Evolutionary conservation across 2,113 vertebrate genomes (phyloP), one percentile per base, ranked within the genome.

Genomic region (Pituophis catenifer): DNA sequence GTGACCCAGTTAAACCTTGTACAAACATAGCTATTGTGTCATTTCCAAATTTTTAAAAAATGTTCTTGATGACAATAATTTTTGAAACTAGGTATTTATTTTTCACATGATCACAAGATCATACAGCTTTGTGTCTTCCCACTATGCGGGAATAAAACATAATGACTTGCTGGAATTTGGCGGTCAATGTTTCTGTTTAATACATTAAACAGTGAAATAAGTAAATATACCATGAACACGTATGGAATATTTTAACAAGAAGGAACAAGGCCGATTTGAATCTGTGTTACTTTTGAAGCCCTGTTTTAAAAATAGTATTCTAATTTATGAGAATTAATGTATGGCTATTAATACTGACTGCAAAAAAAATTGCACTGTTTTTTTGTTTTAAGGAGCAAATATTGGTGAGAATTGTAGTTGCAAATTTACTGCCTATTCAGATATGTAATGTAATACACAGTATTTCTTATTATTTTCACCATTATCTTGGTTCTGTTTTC

Each of bases 201-300:
- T 57, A 92, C 1, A 57, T 85, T n/a, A 89, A 89, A 92, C 48
- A 19, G 33, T 88, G 59, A 15, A 70, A 89, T 89, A 50, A 50
- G 62, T 15, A 57, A 24, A 89, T 23, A 48, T 92, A 75, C 48
- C 89, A 50, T 50, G 52, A 57, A 88, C 12, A 8, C 21, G 9
- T 89, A 81, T 89, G 88, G 88, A 89, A 5, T 38, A 81, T 26
- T 85, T 48, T 92, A 70, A 81, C 81, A 92, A 92, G 85, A 81
- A 75, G 13, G 81, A 62, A 52, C 57, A 19, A 91, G 19, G n/a
- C 50, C 89, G 3, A 19, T 92, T 70, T 89, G 38, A 75, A 58
- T 93, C 91, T 87, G 48, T 87, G 44, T 26, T 52, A 26, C 48
- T 87, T 48, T 52, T 52, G 5, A 87, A 87, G 44, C 48, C 48